phyloP scores from a whole-genome alignment of 2,888 invertebrate species.

The Adineta ricciae region DNA sequence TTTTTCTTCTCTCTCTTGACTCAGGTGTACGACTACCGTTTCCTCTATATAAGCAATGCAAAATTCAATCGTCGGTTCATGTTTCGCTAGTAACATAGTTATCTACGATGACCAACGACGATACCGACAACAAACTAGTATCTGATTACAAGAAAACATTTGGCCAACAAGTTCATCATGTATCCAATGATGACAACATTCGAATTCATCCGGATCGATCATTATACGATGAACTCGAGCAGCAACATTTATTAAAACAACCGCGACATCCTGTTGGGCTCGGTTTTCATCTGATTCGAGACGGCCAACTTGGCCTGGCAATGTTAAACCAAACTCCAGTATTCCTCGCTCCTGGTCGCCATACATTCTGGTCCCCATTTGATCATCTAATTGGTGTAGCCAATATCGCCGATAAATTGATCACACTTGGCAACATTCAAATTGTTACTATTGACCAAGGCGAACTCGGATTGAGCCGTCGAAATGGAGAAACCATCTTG shows the following conservation, averaged over 20 bases:
- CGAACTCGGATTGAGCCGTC: background rate
- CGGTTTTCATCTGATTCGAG: background rate
- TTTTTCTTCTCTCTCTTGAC: no score
- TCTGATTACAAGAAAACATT: slow-evolving; percentile 9
- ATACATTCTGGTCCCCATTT: background rate
- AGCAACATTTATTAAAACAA: background rate
- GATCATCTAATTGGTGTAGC: background rate
- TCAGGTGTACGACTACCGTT: no score
- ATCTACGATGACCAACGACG: background rate
- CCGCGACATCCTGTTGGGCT: background rate
- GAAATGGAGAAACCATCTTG: background rate
- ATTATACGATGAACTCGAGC: background rate
- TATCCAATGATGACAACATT: background rate
- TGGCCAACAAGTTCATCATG: background rate
- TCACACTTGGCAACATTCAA: background rate
- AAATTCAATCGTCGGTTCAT: no score
- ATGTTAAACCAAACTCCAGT: background rate
- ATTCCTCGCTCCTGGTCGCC: background rate
- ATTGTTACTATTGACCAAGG: background rate
- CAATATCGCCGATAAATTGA: background rate
- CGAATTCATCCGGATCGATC: background rate
- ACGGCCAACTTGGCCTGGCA: background rate
- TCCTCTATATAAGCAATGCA: no score
- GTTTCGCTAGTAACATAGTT: no score
- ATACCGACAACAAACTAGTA: background rate